These are phyloP conservation scores for Drosophila buzzatii DNA, from an alignment of 2,888 invertebrate genomes.

Conservation along the genomic window DNA sequence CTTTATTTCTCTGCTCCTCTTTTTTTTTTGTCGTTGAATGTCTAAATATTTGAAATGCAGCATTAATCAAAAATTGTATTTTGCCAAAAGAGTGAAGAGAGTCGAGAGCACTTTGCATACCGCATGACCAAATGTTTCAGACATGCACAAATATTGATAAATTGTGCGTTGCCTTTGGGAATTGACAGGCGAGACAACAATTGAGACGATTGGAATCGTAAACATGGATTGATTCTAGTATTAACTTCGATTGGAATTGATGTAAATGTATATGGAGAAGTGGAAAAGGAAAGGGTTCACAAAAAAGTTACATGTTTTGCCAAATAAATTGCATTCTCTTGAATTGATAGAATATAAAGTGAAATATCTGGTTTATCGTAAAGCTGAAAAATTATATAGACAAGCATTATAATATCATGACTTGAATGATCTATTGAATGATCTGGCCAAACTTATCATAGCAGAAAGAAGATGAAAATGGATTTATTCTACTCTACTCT, in stretches of 20 bases:
- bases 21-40: conserved; percentile 22
- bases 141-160: conserved; percentile 70
- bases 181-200: conserved; percentile 41
- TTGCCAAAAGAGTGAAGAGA: conserved; percentile 3
- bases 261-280: not conserved
- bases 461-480: too few species aligned
- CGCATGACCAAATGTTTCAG: conserved; percentile 22
- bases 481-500: not conserved
- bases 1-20: not conserved
- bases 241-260: not conserved
- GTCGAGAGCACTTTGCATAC: conserved; percentile 35
- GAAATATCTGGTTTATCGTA: too few species aligned
- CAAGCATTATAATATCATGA: too few species aligned
- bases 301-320: not conserved
- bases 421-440: not conserved
- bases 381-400: too few species aligned
- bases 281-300: not conserved
- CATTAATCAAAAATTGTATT: conserved; percentile 62
- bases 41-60: conserved; percentile 62
- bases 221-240: not conserved
- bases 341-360: too few species aligned
- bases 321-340: too few species aligned
- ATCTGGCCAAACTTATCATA: not conserved
- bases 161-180: conserved; percentile 37
- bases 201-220: conserved; percentile 22